A percentile compares a stretch with the other conserved stretches of the same genome.
Evolutionary conservation across 2,888 invertebrate species (phyloP).

Genomic region (Acronicta aceris): DNA sequence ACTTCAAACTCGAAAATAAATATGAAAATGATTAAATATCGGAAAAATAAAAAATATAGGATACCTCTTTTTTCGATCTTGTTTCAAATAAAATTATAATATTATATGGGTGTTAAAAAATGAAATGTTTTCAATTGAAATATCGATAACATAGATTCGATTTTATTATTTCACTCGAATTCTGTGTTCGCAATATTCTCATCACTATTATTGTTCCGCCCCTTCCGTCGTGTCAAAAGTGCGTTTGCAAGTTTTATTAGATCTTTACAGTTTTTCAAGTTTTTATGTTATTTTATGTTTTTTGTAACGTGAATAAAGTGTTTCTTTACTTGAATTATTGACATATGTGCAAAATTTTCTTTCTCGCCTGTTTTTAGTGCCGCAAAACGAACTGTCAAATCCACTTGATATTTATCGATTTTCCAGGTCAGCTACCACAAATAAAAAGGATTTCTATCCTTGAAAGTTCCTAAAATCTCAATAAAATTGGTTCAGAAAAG

Average conservation of each 20-base stretch:
- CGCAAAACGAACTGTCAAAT: slow-evolving; percentile 48
- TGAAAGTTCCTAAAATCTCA: slow-evolving; percentile 34
- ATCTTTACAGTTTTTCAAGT: slow-evolving; percentile 17
- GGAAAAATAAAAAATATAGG: no score
- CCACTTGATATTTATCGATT: slow-evolving; percentile 67
- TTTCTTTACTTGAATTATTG: not conserved
- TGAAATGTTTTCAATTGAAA: no score
- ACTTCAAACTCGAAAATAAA: no score
- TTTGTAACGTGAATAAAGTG: slow-evolving; percentile 1
- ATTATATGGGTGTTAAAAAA: no score
- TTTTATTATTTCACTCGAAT: not conserved
- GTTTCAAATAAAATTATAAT: no score
- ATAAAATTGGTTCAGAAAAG: slow-evolving; percentile 7
- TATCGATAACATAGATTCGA: not conserved
- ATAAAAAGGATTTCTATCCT: slow-evolving; percentile 43
- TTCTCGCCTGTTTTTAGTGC: slow-evolving; percentile 14
- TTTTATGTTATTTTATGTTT: slow-evolving; percentile 4
- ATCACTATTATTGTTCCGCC: slow-evolving; percentile 59
- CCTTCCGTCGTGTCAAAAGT: slow-evolving; percentile 68
- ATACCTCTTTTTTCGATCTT: no score
- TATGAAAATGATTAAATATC: no score
- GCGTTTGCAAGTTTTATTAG: slow-evolving; percentile 47
- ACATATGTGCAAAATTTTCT: slow-evolving; percentile 9
- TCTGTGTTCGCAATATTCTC: slow-evolving; percentile 1
- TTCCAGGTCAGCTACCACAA: slow-evolving; percentile 60